Percentiles rank a stretch among this genome's conserved stretches.
These are phyloP conservation scores for Cyclura pinguis DNA, from an alignment of 2,797 vertebrate genomes.

Conservation along the genomic window DNA sequence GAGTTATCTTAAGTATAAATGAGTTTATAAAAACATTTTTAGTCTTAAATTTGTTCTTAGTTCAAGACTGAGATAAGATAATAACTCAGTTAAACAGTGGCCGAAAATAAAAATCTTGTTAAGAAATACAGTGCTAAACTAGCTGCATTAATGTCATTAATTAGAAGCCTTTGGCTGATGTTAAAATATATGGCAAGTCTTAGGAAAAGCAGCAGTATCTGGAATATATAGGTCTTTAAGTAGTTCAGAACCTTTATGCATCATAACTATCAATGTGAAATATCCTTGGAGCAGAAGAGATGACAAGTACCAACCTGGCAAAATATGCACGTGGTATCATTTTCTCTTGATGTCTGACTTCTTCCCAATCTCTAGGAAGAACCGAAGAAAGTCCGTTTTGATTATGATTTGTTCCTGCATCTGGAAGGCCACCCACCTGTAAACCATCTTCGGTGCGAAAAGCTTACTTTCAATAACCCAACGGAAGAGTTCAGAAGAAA, in stretches of 20 bases:
- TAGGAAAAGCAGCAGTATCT: neutral
- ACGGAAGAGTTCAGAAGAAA: conserved; percentile 97
- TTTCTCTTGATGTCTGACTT: conserved; percentile 56
- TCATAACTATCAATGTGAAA: neutral
- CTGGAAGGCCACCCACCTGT: conserved; percentile 98
- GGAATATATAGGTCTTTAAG: neutral
- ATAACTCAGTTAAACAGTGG: neutral
- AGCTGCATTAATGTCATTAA: neutral
- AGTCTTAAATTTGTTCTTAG: neutral
- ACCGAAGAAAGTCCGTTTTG: conserved; percentile 98
- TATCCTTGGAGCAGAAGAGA: neutral
- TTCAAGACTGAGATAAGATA: neutral
- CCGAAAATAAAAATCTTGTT: neutral
- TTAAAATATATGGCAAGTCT: neutral
- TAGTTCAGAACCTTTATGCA: neutral
- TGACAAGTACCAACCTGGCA: neutral
- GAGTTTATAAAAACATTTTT: neutral
- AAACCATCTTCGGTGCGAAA: conserved; percentile 99
- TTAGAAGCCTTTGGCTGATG: neutral
- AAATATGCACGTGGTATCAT: conserved; percentile 37
- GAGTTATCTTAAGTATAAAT: neutral
- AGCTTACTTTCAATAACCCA: conserved; percentile 99
- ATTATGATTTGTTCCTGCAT: conserved; percentile 99
- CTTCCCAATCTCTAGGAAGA: conserved; percentile 88
- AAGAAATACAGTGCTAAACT: neutral